A percentile compares a stretch with the other conserved stretches of the same genome.
These are phyloP conservation scores for Diceros bicornis DNA, from an alignment of 2,797 vertebrate species.

Conservation along the genomic window DNA sequence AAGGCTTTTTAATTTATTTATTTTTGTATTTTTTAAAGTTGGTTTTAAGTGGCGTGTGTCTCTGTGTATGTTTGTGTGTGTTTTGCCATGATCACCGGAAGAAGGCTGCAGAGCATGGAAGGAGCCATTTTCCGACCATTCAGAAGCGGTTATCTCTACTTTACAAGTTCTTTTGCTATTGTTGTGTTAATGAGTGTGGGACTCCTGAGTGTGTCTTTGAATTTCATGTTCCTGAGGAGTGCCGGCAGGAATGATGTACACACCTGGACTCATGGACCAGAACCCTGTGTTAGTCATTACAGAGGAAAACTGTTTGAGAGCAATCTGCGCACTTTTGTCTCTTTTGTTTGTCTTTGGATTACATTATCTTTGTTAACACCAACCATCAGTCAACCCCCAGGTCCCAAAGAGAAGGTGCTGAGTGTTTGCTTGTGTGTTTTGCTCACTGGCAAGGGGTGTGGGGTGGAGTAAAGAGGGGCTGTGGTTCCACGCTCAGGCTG, in stretches of 20 bases:
- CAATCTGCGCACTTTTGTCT: background rate
- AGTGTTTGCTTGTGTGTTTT: background rate
- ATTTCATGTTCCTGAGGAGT: too few relatives aligned
- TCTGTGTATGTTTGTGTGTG: background rate
- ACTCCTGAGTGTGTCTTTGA: background rate
- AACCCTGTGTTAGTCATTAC: background rate
- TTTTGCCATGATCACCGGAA: background rate
- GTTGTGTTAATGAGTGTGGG: background rate
- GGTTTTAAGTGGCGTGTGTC: background rate
- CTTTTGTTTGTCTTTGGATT: background rate
- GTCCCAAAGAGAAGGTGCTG: background rate
- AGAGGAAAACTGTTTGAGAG: background rate
- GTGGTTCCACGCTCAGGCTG: background rate
- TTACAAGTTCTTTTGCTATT: background rate
- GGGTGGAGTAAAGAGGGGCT: background rate
- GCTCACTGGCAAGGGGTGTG: background rate
- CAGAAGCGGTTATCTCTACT: background rate
- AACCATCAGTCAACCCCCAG: background rate
- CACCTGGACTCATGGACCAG: background rate
- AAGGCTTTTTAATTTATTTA: background rate
- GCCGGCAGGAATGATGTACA: background rate
- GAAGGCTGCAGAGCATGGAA: background rate
- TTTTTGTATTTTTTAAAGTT: background rate
- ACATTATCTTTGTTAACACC: background rate
- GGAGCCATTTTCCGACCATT: background rate